Evolutionary conservation across 2,113 vertebrate species (phyloP), one percentile per base, ranked within the genome.

Genomic region (Daubentonia madagascariensis): DNA sequence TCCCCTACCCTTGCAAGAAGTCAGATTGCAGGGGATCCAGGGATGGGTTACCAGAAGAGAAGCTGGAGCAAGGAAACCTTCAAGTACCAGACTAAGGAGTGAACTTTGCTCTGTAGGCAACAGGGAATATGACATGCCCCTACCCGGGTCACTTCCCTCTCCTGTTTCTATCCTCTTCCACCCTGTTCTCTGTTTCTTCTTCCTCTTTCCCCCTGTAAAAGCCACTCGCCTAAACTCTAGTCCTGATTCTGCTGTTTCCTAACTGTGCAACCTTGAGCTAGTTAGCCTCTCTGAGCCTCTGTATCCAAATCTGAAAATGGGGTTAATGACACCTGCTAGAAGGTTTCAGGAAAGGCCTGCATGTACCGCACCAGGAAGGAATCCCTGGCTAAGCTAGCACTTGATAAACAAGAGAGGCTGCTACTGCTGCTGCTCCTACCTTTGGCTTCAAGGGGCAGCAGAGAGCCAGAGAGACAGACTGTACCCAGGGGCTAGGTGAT

Each of bases 361-460:
- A 7, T 7, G 1, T 54, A 9, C 1, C 23, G 80, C 37, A 43
- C 22, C 17, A 50, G 28, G n/a, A 18, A 28, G 54, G 87, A 48
- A 57, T 70, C 79, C 79, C n/a, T 7, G 61, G 75, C 25, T 72
- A 50, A n/a, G 30, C 65, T 7, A 18, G 50, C 28, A 8, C 52
- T 50, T n/a, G 7, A 48, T 5, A 72, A 81, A 18, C 17, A 28
- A 50, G 20, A 35, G 13, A 94, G n/a, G 48, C 25, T 68, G 57
- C 70, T 52, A 20, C 20, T 18, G 50, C 57, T 75, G 59, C 45
- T 65, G 18, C 40, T 73, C 91, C 87, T 37, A 63, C 48, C 59
- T 68, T 83, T 78, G 86, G 35, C 89, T 81, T 93, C 89, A 79
- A 95, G 97, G 97, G 93, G 89, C 93, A 93, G 84, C 63, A 88